These are phyloP conservation scores for Hemicentrotus pulcherrimus DNA, from an alignment of 35 echinoderm and acorn worm genomes.

Conservation along the genomic window DNA sequence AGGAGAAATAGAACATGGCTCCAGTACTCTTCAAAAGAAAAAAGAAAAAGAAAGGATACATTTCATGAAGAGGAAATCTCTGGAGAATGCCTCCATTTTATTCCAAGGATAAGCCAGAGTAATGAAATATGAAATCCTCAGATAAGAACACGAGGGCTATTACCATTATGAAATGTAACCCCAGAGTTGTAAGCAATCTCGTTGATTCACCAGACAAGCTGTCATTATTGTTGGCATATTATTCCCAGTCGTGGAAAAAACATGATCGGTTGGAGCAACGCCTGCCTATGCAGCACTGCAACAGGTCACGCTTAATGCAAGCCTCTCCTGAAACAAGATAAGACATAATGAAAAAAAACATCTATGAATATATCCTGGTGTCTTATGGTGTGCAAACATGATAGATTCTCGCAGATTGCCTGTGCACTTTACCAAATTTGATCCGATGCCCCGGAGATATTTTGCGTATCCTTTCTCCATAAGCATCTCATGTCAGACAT, in stretches of 20 bases:
- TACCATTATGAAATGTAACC: background rate
- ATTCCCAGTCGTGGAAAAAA: background rate
- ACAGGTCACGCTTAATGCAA: background rate
- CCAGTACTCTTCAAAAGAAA: background rate
- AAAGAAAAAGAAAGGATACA: background rate
- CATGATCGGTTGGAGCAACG: background rate
- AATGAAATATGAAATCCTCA: background rate
- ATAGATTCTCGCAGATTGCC: slow-evolving; percentile 14
- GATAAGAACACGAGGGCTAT: background rate
- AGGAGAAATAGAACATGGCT: background rate
- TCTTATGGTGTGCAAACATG: background rate
- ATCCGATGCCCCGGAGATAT: slow-evolving; percentile 34
- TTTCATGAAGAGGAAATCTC: slow-evolving; percentile 3
- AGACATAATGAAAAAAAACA: slow-evolving; percentile 21
- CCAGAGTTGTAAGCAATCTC: background rate
- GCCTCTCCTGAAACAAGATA: background rate
- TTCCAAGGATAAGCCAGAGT: background rate
- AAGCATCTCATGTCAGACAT: background rate
- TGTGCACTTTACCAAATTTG: slow-evolving; percentile 47
- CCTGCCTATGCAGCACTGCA: background rate
- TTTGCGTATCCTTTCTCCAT: background rate
- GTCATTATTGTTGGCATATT: slow-evolving; percentile 1
- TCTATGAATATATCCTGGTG: background rate
- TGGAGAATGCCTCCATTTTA: background rate
- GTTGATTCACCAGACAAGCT: background rate